phyloP scores from a whole-genome alignment of 2,888 invertebrate species.

The Tuberolachnus salignus region DNA sequence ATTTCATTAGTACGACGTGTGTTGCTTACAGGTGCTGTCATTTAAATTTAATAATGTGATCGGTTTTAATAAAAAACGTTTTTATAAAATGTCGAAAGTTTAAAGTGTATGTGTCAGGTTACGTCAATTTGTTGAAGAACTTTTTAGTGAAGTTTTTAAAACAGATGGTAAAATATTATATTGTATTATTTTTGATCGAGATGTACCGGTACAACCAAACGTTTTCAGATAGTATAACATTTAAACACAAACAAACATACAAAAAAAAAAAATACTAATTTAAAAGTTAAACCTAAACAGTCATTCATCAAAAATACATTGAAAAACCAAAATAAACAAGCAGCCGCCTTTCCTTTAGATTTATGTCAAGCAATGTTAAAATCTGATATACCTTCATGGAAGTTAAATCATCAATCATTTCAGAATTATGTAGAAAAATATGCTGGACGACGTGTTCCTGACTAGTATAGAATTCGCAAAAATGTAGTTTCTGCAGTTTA shows the following conservation, averaged over 20 bases:
- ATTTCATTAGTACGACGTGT: conserved; percentile 6
- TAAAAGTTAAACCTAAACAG: neutral
- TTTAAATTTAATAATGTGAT: no score
- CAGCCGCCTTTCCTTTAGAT: neutral
- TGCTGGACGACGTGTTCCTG: neutral
- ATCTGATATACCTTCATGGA: neutral
- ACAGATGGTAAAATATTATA: conserved; percentile 12
- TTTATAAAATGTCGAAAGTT: neutral
- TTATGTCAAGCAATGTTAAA: conserved; percentile 23
- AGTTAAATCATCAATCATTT: conserved; percentile 18
- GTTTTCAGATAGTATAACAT: neutral
- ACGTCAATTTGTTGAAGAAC: conserved; percentile 10
- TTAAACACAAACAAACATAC: conserved; percentile 13
- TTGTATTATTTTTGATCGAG: conserved; percentile 13
- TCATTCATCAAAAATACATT: conserved; percentile 7
- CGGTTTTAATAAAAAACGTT: neutral
- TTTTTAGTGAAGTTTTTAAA: neutral
- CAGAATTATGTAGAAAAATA: neutral
- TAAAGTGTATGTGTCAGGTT: neutral
- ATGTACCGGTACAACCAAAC: neutral
- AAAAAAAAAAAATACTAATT: neutral
- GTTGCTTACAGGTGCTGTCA: neutral
- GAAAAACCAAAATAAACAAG: conserved; percentile 11
- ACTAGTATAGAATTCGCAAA: conserved; percentile 13
- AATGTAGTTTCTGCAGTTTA: conserved; percentile 1